Conservation (phyloP, 2,797 vertebrate species). For the Trachurus trachurus region DNA sequence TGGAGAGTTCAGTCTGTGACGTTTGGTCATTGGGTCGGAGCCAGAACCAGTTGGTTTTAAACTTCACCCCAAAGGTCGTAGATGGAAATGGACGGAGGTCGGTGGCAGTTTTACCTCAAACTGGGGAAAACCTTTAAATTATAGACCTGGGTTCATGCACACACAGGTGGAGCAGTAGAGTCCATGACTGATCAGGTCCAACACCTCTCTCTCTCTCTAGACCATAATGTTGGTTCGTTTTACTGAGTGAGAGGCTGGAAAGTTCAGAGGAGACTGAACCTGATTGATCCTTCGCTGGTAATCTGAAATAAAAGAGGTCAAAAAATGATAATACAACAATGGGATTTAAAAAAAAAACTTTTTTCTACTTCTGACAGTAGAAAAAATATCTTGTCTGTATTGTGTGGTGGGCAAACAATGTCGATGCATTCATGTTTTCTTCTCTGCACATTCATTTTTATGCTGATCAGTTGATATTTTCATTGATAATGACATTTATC, state of each 20-base stretch:
- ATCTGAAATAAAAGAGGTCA: too few relatives aligned
- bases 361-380: too few relatives aligned
- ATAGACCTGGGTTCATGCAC: not conserved
- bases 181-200: not conserved
- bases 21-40: not conserved
- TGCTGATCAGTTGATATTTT: not conserved
- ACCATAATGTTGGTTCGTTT: not conserved
- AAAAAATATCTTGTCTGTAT: not conserved
- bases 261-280: too few relatives aligned
- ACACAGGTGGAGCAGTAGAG: not conserved
- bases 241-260: too few relatives aligned
- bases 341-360: too few relatives aligned
- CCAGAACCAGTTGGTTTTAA: not conserved
- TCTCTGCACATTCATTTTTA: not conserved
- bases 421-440: not conserved
- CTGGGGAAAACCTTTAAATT: not conserved
- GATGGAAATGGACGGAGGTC: not conserved
- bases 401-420: not conserved
- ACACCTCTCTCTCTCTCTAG: not conserved
- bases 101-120: not conserved
- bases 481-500: not conserved
- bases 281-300: too few relatives aligned
- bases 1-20: not conserved
- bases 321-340: too few relatives aligned
- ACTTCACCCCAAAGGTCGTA: not conserved